Percentiles rank a stretch among this genome's conserved stretches.
phyloP scores from a whole-genome alignment of 2,113 vertebrate genomes.

The Macquaria australasica region DNA sequence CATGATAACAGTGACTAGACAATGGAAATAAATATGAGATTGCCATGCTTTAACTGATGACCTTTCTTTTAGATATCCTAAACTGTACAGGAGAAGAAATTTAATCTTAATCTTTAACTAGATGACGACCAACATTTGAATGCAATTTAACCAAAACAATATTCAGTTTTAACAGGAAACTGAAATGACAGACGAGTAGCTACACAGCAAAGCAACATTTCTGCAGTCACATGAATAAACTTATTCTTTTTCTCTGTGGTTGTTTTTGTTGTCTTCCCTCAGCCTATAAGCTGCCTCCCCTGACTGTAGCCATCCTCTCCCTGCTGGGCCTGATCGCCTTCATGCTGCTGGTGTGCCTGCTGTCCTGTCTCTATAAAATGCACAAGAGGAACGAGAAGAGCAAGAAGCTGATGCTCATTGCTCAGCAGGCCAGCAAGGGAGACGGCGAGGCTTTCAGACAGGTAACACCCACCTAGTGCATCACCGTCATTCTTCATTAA shows the following conservation, averaged over 20 bases:
- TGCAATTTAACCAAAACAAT: background rate
- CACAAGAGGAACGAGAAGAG: constrained; percentile 80
- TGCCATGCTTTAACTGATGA: background rate
- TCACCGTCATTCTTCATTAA: background rate
- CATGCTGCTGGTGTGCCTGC: constrained; percentile 83
- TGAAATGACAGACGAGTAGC: constrained; percentile 2
- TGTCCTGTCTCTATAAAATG: constrained; percentile 82
- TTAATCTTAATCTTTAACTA: too few species aligned
- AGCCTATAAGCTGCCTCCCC: constrained; percentile 78
- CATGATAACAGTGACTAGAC: background rate
- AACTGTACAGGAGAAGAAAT: background rate
- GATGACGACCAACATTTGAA: background rate
- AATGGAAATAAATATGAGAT: background rate
- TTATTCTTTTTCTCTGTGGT: constrained; percentile 7
- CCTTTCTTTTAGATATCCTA: background rate
- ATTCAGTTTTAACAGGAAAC: background rate
- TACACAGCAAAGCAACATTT: background rate
- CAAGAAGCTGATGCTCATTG: constrained; percentile 78
- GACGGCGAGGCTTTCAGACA: constrained; percentile 84
- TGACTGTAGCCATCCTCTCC: constrained; percentile 78
- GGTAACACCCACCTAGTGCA: constrained; percentile 65
- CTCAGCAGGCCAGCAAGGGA: constrained; percentile 80
- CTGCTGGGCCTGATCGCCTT: constrained; percentile 80
- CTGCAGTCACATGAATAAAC: background rate
- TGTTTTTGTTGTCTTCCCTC: background rate